Evolutionary conservation across 1,140 invertebrate genomes (phyloP).

Genomic region (Streblospio benedicti): DNA sequence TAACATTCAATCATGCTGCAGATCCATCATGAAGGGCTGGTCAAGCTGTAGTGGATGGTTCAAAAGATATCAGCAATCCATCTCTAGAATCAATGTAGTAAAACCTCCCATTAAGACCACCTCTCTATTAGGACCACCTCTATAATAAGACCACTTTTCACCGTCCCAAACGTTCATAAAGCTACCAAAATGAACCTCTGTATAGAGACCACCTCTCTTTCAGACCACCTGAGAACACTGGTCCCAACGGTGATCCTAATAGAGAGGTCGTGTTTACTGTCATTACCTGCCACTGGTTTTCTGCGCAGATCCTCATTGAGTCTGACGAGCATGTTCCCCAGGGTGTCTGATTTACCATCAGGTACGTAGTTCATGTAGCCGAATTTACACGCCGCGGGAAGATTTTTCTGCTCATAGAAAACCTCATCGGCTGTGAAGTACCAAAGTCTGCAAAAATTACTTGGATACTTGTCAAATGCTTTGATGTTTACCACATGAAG

Average conservation of each 20-base stretch:
- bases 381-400: constrained; percentile 7
- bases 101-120: no score
- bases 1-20: background rate
- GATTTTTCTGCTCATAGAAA: constrained; percentile 3
- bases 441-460: background rate
- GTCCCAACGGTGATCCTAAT: no score
- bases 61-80: background rate
- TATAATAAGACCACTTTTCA: no score
- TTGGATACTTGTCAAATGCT: background rate
- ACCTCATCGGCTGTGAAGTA: constrained; percentile 5
- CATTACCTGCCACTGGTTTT: constrained; percentile 8
- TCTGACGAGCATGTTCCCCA: background rate
- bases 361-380: constrained; percentile 11
- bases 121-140: no score
- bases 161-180: no score
- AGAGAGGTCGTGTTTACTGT: no score
- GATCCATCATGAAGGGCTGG: background rate
- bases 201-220: no score
- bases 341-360: constrained; percentile 3
- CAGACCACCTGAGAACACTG: no score
- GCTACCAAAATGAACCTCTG: no score
- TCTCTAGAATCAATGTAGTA: background rate
- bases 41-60: no score
- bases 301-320: constrained; percentile 8
- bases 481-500: background rate